Evolutionary conservation across 2,113 vertebrate genomes (phyloP).

Genomic region (Naja naja): DNA sequence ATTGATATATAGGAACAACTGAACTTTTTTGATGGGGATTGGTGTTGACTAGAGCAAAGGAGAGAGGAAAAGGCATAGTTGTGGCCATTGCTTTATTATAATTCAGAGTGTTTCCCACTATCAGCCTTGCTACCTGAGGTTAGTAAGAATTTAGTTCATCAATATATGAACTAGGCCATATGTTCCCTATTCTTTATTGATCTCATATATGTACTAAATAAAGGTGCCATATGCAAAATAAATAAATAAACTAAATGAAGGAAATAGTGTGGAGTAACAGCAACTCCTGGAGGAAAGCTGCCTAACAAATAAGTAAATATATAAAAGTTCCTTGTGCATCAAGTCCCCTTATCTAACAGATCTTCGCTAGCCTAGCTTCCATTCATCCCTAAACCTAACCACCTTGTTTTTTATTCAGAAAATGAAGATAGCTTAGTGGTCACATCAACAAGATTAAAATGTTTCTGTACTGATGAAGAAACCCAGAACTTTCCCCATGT

Average conservation of each 20-base stretch:
- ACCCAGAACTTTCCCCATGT: not conserved
- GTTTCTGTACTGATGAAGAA: not conserved
- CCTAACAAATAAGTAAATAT: not conserved
- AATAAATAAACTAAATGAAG: not conserved
- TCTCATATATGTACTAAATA: not conserved
- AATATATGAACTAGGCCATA: not conserved
- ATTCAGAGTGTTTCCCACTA: not conserved
- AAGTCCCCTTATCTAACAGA: not conserved
- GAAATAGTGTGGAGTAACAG: not conserved
- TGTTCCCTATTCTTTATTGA: not conserved
- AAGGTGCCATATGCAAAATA: not conserved
- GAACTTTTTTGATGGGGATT: not conserved
- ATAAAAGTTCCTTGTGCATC: not conserved
- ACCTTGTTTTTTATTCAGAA: not conserved
- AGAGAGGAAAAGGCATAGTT: not conserved
- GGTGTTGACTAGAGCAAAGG: not conserved
- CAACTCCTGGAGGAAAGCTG: not conserved
- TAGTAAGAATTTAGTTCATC: not conserved
- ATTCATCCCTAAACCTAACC: not conserved
- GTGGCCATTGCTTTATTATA: not conserved
- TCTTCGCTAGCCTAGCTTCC: not conserved
- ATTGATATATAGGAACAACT: not conserved
- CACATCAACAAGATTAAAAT: not conserved
- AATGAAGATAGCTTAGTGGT: not conserved
- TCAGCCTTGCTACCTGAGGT: not conserved